Base-by-base conservation (phyloP, 2,113 vertebrate species). In the Nerophis ophidion region DNA sequence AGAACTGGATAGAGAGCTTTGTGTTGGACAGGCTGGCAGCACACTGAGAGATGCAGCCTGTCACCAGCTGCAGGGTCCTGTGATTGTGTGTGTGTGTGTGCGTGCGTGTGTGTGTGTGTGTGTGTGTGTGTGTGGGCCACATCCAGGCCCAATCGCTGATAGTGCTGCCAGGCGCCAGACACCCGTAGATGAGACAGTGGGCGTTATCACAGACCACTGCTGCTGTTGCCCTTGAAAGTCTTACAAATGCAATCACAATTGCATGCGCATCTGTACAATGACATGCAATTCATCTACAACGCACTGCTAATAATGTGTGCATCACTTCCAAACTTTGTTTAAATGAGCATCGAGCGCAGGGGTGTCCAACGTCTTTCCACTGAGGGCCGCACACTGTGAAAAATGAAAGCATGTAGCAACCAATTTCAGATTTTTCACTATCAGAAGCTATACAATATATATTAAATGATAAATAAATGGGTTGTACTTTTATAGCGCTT, bases 21-120 rank as follows among this genome's bases (percentile, higher is more conserved):
- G 73, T 81, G 80, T 77, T 71, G 68, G 76, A 80, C 81, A 77
- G 76, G 77, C 70, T 83, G 77, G 75, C 70, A 78, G 74, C 63
- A 75, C 75, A 68, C 79, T 67, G 70, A 75, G 65, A 80, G 75
- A 75, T 70, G 74, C 79, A 68, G 77, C 71, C 74, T 83, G 77
- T 81, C 79, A 83, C 74, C 81, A 85, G 80, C 85, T 84, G 81
- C 76, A 79, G 71, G 70, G 61, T 68, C 66, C 54, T 81, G 65
- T 68, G 65, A 68, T 68, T 49, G 61, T 55, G 40, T 63, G 40
- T 58, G 52, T 62, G 48, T 66, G 51, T 65, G 60, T 70, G 50
- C n/a, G n/a, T n/a, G n/a, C n/a, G n/a, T n/a, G n/a, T n/a, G 1
- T 26, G 26, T 69, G 57, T 72, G 60, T 68, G 64, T 68, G 48